Percentiles rank a stretch among this genome's conserved stretches.
Conservation (phyloP, 92 coral and sea anemone species). For the Bergia puertoricense region DNA sequence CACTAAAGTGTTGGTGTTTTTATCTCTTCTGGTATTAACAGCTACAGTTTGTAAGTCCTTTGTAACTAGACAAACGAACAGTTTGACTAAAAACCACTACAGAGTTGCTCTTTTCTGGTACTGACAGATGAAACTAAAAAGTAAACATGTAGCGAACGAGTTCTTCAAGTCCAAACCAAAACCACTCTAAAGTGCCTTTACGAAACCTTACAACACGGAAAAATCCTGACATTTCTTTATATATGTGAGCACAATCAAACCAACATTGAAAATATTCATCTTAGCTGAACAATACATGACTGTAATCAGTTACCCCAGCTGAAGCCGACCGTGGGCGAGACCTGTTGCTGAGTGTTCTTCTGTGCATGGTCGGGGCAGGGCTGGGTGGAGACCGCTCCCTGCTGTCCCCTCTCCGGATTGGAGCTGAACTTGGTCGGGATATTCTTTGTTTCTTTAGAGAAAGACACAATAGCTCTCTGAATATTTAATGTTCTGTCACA, state of each 20-base stretch:
- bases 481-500: background rate
- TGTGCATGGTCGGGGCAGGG: constrained; percentile 23
- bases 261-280: background rate
- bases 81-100: too few relatives aligned
- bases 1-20: too few relatives aligned
- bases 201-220: background rate
- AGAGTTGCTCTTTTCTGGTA: too few relatives aligned
- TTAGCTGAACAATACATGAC: background rate
- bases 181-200: too few relatives aligned
- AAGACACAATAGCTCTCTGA: background rate
- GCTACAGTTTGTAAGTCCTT: too few relatives aligned
- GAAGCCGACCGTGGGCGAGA: constrained; percentile 27
- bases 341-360: constrained; percentile 9
- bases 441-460: constrained; percentile 70
- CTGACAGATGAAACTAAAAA: too few relatives aligned
- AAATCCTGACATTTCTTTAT: background rate
- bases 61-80: too few relatives aligned
- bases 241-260: background rate
- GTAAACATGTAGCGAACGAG: too few relatives aligned
- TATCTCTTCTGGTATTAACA: too few relatives aligned
- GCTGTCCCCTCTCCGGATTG: constrained; percentile 52
- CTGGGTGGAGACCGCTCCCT: constrained; percentile 16
- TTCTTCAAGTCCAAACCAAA: too few relatives aligned
- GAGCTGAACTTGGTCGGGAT: constrained; percentile 84
- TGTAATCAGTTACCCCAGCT: constrained; percentile 9